phyloP scores from a whole-genome alignment of 1,140 invertebrate species.

The Eriocheir sinensis region DNA sequence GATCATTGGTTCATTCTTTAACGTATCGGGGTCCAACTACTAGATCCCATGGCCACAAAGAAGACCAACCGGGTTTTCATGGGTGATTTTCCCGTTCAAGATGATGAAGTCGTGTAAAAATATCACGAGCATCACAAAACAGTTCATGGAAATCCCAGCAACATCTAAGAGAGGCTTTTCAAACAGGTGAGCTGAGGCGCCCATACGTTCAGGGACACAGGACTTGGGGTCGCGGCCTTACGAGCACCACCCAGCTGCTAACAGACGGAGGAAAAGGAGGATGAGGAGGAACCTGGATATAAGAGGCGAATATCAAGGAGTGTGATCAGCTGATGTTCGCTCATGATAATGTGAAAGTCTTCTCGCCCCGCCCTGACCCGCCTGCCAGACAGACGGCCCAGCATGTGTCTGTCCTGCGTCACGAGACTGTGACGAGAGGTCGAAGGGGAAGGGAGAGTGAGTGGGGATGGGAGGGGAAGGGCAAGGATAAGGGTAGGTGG shows the following conservation, averaged over 20 bases:
- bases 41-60: no score
- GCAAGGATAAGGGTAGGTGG: background rate
- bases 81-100: no score
- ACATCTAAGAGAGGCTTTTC: no score
- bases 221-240: no score
- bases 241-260: background rate
- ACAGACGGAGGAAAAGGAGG: background rate
- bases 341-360: constrained; percentile 2
- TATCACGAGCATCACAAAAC: no score
- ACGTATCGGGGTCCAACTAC: no score
- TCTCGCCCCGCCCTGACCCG: background rate
- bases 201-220: no score
- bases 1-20: background rate
- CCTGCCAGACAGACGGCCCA: background rate
- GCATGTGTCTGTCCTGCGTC: background rate
- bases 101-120: no score
- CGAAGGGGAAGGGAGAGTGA: background rate
- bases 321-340: background rate
- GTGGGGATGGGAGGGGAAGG: background rate
- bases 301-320: background rate
- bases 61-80: no score
- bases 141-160: no score
- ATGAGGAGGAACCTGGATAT: background rate
- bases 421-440: background rate
- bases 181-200: no score